These are phyloP conservation scores for Phodopus roborovskii DNA, from an alignment of 2,113 vertebrate species.

Conservation along the genomic window DNA sequence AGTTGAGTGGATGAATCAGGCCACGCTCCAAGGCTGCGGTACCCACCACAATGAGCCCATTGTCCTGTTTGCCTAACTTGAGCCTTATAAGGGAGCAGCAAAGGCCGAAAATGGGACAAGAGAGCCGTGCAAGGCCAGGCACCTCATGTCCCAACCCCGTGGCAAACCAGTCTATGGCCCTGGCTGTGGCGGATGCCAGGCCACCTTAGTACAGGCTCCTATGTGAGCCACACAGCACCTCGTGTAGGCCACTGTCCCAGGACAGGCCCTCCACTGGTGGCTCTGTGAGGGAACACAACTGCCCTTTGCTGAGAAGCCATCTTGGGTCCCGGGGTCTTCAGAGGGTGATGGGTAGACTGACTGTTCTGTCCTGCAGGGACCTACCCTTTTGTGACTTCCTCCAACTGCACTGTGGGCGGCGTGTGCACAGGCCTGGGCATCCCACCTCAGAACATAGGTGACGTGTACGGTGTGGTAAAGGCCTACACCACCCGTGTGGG, in stretches of 20 bases:
- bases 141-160: fast-evolving
- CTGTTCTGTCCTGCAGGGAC: constrained; percentile 89
- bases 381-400: constrained; percentile 98
- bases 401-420: constrained; percentile 97
- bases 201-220: not conserved
- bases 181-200: fast-evolving
- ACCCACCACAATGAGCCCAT: fast-evolving
- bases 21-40: not conserved
- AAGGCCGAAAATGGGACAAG: not conserved
- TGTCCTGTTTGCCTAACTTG: fast-evolving
- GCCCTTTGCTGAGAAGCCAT: not conserved
- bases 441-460: constrained; percentile 94
- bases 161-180: not conserved
- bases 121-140: not conserved
- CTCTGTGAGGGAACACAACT: not conserved
- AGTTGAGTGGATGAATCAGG: no score
- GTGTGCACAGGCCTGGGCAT: constrained; percentile 97
- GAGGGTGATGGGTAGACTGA: not conserved
- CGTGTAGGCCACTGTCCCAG: fast-evolving
- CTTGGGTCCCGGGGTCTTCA: fast-evolving
- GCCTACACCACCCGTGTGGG: constrained; percentile 97
- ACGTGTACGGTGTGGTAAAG: constrained; percentile 97
- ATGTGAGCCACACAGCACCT: not conserved
- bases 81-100: fast-evolving
- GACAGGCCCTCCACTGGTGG: fast-evolving